phyloP scores from a whole-genome alignment of 2,113 vertebrate genomes.

The Apodemus sylvaticus region DNA sequence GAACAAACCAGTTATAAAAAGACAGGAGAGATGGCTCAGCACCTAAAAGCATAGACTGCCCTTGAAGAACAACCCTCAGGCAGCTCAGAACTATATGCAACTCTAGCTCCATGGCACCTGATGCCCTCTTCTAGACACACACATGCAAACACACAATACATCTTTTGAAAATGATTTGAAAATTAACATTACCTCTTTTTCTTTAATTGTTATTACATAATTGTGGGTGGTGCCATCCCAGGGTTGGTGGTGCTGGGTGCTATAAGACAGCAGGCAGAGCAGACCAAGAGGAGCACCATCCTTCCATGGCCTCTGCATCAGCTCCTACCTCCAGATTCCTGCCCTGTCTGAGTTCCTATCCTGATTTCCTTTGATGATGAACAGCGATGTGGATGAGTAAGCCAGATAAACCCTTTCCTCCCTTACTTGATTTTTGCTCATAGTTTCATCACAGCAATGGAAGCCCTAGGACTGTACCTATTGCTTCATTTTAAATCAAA shows the following conservation, averaged over 20 bases:
- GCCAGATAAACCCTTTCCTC: background rate
- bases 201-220: background rate
- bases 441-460: background rate
- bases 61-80: background rate
- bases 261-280: background rate
- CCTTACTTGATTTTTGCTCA: background rate
- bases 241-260: background rate
- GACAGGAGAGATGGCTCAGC: background rate
- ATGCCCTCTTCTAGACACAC: background rate
- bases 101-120: background rate
- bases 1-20: constrained; percentile 32
- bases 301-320: background rate
- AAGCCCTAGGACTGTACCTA: background rate
- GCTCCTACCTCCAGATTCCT: background rate
- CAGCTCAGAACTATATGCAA: background rate
- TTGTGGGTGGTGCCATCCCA: background rate
- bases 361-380: background rate
- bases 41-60: background rate
- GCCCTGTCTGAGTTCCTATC: background rate
- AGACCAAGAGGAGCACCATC: background rate
- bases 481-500: constrained; percentile 33
- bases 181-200: background rate
- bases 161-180: background rate
- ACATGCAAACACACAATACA: background rate
- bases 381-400: background rate